Conservation (phyloP, 2,888 invertebrate genomes). For the Drosophila phalerata region DNA sequence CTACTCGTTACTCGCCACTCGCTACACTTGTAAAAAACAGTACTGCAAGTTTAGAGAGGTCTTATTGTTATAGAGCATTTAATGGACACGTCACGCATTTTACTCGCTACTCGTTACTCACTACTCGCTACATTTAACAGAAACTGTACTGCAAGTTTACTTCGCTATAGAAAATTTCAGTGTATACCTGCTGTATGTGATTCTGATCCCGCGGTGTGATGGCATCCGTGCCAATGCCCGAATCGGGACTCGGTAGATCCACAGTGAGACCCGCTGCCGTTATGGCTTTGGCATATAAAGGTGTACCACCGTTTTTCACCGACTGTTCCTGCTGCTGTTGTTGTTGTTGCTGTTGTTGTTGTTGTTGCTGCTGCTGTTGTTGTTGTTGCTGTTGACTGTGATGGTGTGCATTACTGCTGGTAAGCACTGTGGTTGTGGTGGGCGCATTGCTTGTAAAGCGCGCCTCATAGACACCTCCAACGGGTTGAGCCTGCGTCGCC, state of each 20-base stretch:
- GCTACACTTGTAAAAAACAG: neutral
- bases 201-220: slow-evolving; percentile 96
- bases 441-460: slow-evolving; percentile 81
- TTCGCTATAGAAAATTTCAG: neutral
- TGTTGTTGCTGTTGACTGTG: slow-evolving; percentile 60
- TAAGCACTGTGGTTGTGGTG: slow-evolving; percentile 74
- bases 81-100: slow-evolving; percentile 11
- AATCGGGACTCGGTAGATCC: slow-evolving; percentile 97
- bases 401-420: slow-evolving; percentile 63
- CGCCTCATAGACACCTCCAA: slow-evolving; percentile 82
- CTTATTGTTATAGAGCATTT: slow-evolving; percentile 2
- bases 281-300: slow-evolving; percentile 86
- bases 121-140: slow-evolving; percentile 6
- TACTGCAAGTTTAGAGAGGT: no score
- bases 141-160: slow-evolving; percentile 1
- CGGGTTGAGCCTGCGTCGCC: slow-evolving; percentile 74
- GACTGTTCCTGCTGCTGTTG: slow-evolving; percentile 58
- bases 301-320: slow-evolving; percentile 82
- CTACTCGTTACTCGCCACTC: slow-evolving; percentile 23
- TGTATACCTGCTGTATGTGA: slow-evolving; percentile 92
- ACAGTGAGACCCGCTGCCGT: slow-evolving; percentile 94
- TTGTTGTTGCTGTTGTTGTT: slow-evolving; percentile 60
- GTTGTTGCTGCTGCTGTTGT: slow-evolving; percentile 57
- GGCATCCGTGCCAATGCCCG: slow-evolving; percentile 97
- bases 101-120: slow-evolving; percentile 23